Evolutionary conservation across 2,888 invertebrate genomes (phyloP).

Genomic region (Amiota mariae): DNA sequence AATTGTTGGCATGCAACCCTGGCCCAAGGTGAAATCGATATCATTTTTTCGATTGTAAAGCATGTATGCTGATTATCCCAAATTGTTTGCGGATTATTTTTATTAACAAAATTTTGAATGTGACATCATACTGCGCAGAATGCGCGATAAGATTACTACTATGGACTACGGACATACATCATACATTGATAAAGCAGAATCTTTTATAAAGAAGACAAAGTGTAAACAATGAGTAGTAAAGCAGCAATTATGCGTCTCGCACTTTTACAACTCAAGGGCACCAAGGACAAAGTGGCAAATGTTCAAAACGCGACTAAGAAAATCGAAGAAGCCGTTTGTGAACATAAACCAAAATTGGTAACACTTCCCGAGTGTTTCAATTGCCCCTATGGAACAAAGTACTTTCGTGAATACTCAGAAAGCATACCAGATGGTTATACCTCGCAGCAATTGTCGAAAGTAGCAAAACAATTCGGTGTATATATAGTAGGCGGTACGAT

Average conservation of each 20-base stretch:
- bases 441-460: slow-evolving; percentile 79
- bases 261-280: slow-evolving; percentile 87
- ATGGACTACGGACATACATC: too few species aligned
- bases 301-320: slow-evolving; percentile 81
- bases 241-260: slow-evolving; percentile 76
- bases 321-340: slow-evolving; percentile 78
- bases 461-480: slow-evolving; percentile 84
- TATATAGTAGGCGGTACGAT: slow-evolving; percentile 93
- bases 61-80: too few species aligned
- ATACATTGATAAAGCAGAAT: too few species aligned
- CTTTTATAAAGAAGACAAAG: neutral
- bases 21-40: too few species aligned
- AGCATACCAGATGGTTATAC: slow-evolving; percentile 86
- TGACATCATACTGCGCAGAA: too few species aligned
- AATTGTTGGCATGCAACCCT: too few species aligned
- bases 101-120: too few species aligned
- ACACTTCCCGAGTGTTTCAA: slow-evolving; percentile 93
- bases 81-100: too few species aligned
- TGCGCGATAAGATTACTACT: too few species aligned
- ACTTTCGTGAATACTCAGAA: slow-evolving; percentile 91
- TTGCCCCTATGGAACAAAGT: slow-evolving; percentile 92
- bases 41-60: too few species aligned
- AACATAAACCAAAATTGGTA: slow-evolving; percentile 78
- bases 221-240: slow-evolving; percentile 1
- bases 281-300: slow-evolving; percentile 84